phyloP scores from a whole-genome alignment of 2,888 invertebrate species.

The Ennomos quercinarius region DNA sequence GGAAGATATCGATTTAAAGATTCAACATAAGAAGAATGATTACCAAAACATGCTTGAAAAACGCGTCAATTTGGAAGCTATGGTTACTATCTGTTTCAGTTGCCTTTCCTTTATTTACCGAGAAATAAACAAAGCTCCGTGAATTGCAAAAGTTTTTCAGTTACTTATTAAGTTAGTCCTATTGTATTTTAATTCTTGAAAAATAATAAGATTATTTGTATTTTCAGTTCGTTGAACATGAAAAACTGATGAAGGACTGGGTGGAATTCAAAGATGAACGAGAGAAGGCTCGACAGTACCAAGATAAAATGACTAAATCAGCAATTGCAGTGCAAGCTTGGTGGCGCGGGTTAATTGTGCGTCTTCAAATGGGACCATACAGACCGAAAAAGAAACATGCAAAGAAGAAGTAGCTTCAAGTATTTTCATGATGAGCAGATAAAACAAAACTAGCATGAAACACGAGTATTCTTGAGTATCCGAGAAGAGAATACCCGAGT shows the following conservation, averaged over 20 bases:
- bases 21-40: constrained; percentile 68
- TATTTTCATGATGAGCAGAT: no score
- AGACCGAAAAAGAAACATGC: constrained; percentile 37
- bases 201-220: not conserved
- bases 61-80: constrained; percentile 42
- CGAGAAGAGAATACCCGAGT: no score
- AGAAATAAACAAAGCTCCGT: no score
- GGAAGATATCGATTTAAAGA: constrained; percentile 68
- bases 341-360: constrained; percentile 77
- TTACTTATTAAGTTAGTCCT: no score
- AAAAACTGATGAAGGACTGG: constrained; percentile 63
- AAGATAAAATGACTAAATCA: constrained; percentile 64
- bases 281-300: constrained; percentile 57
- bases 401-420: constrained; percentile 12
- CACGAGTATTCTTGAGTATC: no score
- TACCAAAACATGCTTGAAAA: constrained; percentile 56
- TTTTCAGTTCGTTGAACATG: constrained; percentile 54
- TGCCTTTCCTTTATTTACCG: no score
- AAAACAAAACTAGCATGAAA: no score
- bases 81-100: constrained; percentile 34
- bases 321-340: constrained; percentile 73
- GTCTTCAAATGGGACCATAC: constrained; percentile 70
- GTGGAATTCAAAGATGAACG: constrained; percentile 68
- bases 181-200: no score
- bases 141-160: no score